Percentiles rank a stretch among this genome's conserved stretches.
Conservation (phyloP, 2,113 vertebrate genomes). For the Taurulus bubalis region DNA sequence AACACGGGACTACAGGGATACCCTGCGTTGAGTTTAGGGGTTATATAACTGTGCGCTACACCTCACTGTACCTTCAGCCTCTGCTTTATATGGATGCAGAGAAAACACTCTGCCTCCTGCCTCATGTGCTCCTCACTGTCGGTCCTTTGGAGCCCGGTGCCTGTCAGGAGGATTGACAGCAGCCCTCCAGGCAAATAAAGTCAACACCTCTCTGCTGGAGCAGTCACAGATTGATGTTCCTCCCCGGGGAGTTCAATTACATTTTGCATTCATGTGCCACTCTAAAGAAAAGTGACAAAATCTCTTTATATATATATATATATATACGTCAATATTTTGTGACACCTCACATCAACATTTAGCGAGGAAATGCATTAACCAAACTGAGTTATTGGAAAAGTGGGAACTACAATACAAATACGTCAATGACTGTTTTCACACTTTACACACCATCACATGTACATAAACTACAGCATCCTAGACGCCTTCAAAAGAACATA, state of each 20-base stretch:
- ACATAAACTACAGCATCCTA: not conserved
- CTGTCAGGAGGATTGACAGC: constrained; percentile 55
- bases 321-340: not conserved
- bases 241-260: constrained; percentile 11
- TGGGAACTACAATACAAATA: too few relatives aligned
- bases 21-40: not conserved
- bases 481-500: not conserved
- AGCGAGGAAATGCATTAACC: not conserved
- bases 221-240: constrained; percentile 16
- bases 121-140: constrained; percentile 20
- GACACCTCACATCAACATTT: constrained; percentile 20
- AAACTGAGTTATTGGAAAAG: not conserved
- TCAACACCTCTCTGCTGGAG: constrained; percentile 31
- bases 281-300: not conserved
- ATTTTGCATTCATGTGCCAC: constrained; percentile 21
- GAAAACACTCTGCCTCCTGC: not conserved
- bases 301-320: not conserved
- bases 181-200: constrained; percentile 11
- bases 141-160: constrained; percentile 14
- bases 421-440: too few relatives aligned
- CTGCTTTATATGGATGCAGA: not conserved
- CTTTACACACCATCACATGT: not conserved
- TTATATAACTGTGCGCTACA: not conserved
- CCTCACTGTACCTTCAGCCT: not conserved
- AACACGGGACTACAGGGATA: not conserved